These are phyloP conservation scores for Ascidia mentula DNA, from an alignment of 23 tunicate genomes.

Conservation along the genomic window DNA sequence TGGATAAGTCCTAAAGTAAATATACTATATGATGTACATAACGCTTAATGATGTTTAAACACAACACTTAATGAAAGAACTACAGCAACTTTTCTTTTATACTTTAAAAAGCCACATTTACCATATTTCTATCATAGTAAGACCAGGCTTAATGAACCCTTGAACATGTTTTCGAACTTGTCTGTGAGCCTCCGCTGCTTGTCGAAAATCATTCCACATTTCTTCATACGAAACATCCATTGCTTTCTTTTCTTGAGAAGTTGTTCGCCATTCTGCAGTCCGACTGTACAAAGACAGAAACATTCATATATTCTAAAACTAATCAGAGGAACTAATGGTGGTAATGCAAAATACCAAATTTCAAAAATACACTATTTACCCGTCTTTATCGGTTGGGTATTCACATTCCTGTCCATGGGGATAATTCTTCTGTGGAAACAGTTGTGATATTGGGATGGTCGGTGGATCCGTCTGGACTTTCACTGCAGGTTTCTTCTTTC, in stretches of 20 bases:
- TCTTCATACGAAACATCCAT: constrained; percentile 75
- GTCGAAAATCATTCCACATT: constrained; percentile 95
- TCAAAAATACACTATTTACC: too few relatives aligned
- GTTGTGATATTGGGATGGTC: constrained; percentile 74
- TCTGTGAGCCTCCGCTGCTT: constrained; percentile 98
- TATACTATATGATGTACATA: too few relatives aligned
- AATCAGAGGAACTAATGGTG: too few relatives aligned
- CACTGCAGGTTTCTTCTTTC: constrained; percentile 44
- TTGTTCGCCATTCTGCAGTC: constrained; percentile 77
- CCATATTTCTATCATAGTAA: constrained; percentile 99
- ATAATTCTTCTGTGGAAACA: constrained; percentile 52
- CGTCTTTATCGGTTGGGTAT: constrained; percentile 87
- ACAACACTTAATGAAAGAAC: too few relatives aligned
- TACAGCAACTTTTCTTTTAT: too few relatives aligned
- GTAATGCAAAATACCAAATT: too few relatives aligned
- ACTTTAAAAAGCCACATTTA: constrained; percentile 36
- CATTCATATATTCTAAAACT: too few relatives aligned
- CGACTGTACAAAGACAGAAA: constrained; percentile 24
- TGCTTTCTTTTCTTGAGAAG: constrained; percentile 87
- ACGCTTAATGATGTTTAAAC: too few relatives aligned
- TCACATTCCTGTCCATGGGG: constrained; percentile 95
- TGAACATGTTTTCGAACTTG: constrained; percentile 91
- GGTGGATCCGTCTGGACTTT: constrained; percentile 95
- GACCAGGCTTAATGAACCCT: constrained; percentile 89
- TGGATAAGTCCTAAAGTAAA: too few relatives aligned